Evolutionary conservation across 2,797 vertebrate genomes (phyloP), one percentile per base, ranked within the genome.

Genomic region (Pantherophis vulpinus): DNA sequence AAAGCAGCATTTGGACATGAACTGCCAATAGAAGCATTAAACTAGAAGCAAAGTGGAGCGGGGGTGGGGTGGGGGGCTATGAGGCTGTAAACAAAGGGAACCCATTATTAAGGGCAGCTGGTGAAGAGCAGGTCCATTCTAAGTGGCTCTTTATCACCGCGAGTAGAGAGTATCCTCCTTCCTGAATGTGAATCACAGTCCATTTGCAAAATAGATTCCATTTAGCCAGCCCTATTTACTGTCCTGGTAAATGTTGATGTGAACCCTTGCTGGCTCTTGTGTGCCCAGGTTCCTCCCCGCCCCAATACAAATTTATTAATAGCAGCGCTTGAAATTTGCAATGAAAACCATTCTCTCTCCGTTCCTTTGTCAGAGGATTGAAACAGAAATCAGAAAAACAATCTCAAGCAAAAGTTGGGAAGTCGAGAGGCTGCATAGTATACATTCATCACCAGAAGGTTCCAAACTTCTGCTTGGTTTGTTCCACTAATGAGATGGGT

Each of bases 11-110:
- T 23, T 88, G 95, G 94, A 96, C 92, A 47, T 47, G 54, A 94
- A 92, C 90, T 92, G 91, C 94, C 93, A 94, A 89, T 95, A 94
- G 54, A 95, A 23, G 88, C 90, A 87, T 95, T 95, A 95, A 90
- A 90, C 0, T 93, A 91, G 94, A 96, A 94, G 93, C 32, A 56
- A 94, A 95, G 92, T 0, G 0, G 32, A 54, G 94, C 95, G 91
- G 0, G 0, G 5, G 47, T 51, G 32, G 32, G 18, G 88, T 89
- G 74, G 89, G 83, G 89, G 59, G 90, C 88, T 89, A 70, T 37
- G 88, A 91, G 83, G 29, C 88, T 95, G 93, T 93, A 95, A 94
- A 95, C 93, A 94, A 94, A 94, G 86, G 87, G 32, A 2, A 1
- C 0, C 16, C 0, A 2, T 74, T 59, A 32, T 58, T 51, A 93